These are phyloP conservation scores for Natator depressus DNA, from an alignment of 2,113 vertebrate genomes.

Conservation along the genomic window DNA sequence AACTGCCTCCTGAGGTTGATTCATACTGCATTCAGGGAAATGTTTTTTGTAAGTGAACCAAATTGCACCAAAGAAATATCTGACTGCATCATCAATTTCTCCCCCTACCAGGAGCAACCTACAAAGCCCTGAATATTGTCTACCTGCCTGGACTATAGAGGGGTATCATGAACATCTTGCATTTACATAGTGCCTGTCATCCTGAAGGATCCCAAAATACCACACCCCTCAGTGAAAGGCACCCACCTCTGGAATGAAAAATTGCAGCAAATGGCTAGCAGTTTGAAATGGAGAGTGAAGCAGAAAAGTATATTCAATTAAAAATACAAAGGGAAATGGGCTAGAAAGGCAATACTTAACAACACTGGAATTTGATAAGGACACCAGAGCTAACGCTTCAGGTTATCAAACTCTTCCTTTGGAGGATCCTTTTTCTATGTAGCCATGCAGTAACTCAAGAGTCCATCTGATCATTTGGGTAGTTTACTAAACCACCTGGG, in stretches of 20 bases:
- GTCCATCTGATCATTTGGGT: background rate
- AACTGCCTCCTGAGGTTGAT: no score
- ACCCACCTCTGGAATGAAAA: background rate
- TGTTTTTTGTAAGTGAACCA: background rate
- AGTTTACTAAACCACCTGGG: background rate
- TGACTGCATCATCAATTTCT: background rate
- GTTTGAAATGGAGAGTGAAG: background rate
- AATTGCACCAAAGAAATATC: background rate
- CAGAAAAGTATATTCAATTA: background rate
- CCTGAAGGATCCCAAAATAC: background rate
- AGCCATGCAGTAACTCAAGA: background rate
- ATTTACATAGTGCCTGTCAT: background rate
- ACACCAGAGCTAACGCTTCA: background rate
- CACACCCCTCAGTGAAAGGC: background rate
- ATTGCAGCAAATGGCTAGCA: background rate
- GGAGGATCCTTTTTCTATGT: background rate
- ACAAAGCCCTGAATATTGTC: no score
- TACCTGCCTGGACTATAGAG: no score
- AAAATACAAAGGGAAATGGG: background rate
- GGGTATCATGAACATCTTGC: no score
- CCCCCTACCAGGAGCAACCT: background rate
- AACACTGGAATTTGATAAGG: background rate
- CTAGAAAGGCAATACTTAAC: background rate
- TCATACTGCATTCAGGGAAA: no score
- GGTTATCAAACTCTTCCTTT: background rate